Conservation (phyloP, 2,113 vertebrate genomes). For the Brienomyrus longianalis region DNA sequence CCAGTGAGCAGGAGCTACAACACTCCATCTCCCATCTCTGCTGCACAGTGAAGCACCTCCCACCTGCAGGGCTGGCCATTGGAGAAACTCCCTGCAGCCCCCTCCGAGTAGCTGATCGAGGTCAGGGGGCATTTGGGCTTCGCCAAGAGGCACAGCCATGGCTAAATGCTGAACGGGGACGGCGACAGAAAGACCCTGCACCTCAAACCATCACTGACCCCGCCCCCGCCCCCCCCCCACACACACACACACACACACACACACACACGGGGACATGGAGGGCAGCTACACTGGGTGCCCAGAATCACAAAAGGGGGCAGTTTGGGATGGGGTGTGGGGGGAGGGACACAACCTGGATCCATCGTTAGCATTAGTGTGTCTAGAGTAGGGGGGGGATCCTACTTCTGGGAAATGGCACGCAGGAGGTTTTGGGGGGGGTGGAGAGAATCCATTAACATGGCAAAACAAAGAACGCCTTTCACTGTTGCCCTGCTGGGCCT, state of each 20-base stretch:
- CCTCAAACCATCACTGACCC: background rate
- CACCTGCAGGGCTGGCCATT: slow-evolving; percentile 32
- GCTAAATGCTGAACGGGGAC: background rate
- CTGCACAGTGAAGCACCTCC: slow-evolving; percentile 35
- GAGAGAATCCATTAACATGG: slow-evolving; percentile 38
- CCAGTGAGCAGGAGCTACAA: slow-evolving; percentile 29
- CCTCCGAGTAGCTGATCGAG: background rate
- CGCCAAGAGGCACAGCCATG: background rate
- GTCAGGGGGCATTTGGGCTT: background rate
- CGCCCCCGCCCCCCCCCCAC: no score
- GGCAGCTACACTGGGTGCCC: background rate
- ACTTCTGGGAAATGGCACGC: slow-evolving; percentile 16
- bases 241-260: background rate
- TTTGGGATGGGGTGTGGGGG: background rate
- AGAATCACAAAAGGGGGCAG: background rate
- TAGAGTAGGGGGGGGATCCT: background rate
- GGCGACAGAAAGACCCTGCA: background rate
- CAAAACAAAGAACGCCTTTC: slow-evolving; percentile 55
- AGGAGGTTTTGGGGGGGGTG: background rate
- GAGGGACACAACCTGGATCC: background rate
- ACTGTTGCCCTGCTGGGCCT: slow-evolving; percentile 34
- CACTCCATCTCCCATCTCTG: slow-evolving; percentile 47
- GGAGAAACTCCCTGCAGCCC: slow-evolving; percentile 14
- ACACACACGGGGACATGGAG: background rate
- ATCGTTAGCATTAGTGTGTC: background rate